Evolutionary conservation across 2,113 vertebrate species (phyloP).

Genomic region (Catharus fuscescens): DNA sequence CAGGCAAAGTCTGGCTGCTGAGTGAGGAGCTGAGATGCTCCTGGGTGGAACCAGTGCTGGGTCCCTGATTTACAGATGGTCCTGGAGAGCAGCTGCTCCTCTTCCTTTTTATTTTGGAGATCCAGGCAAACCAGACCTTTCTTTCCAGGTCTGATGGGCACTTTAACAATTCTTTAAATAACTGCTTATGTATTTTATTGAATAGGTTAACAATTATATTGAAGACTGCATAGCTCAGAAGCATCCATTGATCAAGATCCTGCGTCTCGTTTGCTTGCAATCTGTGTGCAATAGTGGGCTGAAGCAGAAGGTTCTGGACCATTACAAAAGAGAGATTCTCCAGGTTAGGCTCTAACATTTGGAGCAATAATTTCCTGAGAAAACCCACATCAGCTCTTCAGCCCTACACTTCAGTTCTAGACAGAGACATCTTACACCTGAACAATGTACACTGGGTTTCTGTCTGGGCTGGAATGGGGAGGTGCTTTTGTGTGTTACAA

Average conservation of each 20-base stretch:
- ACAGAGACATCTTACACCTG: background rate
- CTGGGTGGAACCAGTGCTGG: background rate
- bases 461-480: background rate
- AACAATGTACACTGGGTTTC: background rate
- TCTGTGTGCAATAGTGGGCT: slow-evolving; percentile 96
- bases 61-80: background rate
- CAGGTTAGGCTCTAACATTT: slow-evolving; percentile 78
- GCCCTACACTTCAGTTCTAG: background rate
- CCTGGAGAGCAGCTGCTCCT: background rate
- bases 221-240: slow-evolving; percentile 95
- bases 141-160: background rate
- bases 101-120: background rate
- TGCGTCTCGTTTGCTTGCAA: slow-evolving; percentile 92
- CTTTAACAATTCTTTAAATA: background rate
- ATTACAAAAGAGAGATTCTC: slow-evolving; percentile 94
- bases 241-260: slow-evolving; percentile 90
- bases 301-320: slow-evolving; percentile 93
- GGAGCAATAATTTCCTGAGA: background rate
- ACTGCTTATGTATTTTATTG: background rate
- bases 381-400: background rate
- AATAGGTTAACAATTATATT: slow-evolving; percentile 88
- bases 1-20: background rate
- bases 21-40: background rate
- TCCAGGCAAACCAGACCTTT: background rate
- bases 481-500: background rate